Evolutionary conservation across 1,140 invertebrate genomes (phyloP).

Genomic region (Scaptodrosophila lebanonensis): DNA sequence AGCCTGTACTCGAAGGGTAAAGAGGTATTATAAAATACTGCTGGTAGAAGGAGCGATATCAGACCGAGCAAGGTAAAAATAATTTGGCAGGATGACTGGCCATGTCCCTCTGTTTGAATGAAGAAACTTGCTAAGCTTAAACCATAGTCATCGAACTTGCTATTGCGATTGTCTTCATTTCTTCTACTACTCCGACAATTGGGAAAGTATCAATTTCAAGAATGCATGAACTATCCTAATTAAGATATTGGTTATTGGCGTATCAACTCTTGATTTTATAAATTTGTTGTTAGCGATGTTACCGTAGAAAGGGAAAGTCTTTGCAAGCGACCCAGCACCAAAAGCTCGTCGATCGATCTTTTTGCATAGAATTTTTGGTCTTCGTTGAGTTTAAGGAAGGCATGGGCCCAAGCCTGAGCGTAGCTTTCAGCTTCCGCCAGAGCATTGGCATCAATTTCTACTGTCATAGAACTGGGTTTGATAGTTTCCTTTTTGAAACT

Average conservation of each 20-base stretch:
- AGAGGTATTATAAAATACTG: no score
- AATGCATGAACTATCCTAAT: neutral
- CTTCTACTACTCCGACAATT: no score
- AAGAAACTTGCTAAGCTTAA: no score
- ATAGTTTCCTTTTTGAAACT: conserved; percentile 16
- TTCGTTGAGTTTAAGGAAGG: conserved; percentile 55
- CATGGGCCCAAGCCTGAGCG: conserved; percentile 55
- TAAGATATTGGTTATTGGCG: no score
- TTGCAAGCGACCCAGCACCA: conserved; percentile 48
- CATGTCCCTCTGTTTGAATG: no score
- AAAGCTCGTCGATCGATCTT: conserved; percentile 58
- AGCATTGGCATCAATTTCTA: conserved; percentile 34
- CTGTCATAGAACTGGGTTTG: neutral
- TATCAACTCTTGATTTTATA: conserved; percentile 24
- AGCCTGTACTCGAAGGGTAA: no score
- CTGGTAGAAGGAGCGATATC: no score
- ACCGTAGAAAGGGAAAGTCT: conserved; percentile 52
- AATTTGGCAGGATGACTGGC: no score
- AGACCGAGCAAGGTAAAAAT: no score
- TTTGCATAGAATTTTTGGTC: conserved; percentile 64
- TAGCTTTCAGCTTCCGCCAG: conserved; percentile 56
- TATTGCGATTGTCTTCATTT: no score
- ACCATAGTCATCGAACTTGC: no score
- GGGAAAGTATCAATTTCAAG: no score
- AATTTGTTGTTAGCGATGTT: conserved; percentile 50